Percentiles rank a stretch among this genome's conserved stretches.
These are phyloP conservation scores for Hyposmocoma kahamanoa DNA, from an alignment of 1,140 invertebrate species.

Conservation along the genomic window DNA sequence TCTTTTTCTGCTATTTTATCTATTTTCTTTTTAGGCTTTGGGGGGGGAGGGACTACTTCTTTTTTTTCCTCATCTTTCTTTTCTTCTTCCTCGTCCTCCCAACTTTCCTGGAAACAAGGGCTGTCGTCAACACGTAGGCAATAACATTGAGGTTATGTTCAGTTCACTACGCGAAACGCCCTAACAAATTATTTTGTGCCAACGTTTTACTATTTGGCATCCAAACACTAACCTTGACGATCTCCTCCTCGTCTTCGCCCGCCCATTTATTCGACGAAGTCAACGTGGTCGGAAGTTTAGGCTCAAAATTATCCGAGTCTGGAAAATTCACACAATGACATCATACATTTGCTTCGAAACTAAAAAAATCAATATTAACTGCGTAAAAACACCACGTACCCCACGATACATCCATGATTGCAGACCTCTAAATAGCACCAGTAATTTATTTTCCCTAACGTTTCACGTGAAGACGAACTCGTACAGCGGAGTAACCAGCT, in stretches of 20 bases:
- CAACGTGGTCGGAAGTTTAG: slow-evolving; percentile 68
- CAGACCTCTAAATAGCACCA: slow-evolving; percentile 41
- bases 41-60: slow-evolving; percentile 46
- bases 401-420: slow-evolving; percentile 71
- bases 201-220: slow-evolving; percentile 34
- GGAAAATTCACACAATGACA: slow-evolving; percentile 39
- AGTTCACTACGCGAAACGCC: slow-evolving; percentile 9
- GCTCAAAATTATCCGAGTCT: slow-evolving; percentile 73
- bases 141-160: slow-evolving; percentile 55
- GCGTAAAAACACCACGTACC: slow-evolving; percentile 42
- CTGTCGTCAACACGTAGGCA: slow-evolving; percentile 59
- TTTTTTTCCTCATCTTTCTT: slow-evolving; percentile 75
- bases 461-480: slow-evolving; percentile 65
- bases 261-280: slow-evolving; percentile 85
- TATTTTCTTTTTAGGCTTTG: slow-evolving; percentile 82
- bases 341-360: slow-evolving; percentile 13
- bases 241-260: slow-evolving; percentile 90
- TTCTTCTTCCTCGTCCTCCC: slow-evolving; percentile 90
- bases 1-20: slow-evolving; percentile 87
- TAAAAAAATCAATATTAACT: slow-evolving; percentile 16
- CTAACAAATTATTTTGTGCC: slow-evolving; percentile 8
- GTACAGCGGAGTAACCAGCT: slow-evolving; percentile 48
- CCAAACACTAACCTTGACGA: slow-evolving; percentile 81
- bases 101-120: slow-evolving; percentile 80
- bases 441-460: slow-evolving; percentile 51